Conservation (phyloP, 2,797 vertebrate genomes). For the Vultur gryphus region DNA sequence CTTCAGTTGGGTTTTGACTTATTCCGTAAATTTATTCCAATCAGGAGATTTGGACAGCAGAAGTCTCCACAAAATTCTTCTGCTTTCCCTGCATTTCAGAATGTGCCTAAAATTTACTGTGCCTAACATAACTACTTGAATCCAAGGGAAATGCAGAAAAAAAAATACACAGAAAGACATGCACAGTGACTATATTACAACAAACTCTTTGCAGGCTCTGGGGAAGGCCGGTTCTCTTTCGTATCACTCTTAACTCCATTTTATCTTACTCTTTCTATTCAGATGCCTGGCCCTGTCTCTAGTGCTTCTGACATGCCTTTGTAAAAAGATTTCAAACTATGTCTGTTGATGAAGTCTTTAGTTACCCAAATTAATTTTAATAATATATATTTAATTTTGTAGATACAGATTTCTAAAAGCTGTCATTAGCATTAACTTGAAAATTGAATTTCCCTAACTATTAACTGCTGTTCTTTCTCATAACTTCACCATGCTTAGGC, state of each 20-base stretch:
- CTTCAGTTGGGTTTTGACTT: not conserved
- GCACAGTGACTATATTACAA: not conserved
- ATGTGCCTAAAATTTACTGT: not conserved
- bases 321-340: not conserved
- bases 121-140: not conserved
- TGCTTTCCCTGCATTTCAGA: not conserved
- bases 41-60: not conserved
- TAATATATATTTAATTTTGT: not conserved
- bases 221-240: not conserved
- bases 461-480: not conserved
- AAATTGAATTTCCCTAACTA: not conserved
- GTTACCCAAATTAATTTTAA: not conserved
- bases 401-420: not conserved
- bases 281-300: not conserved
- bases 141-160: not conserved
- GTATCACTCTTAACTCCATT: not conserved
- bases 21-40: not conserved
- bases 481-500: not conserved
- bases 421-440: not conserved
- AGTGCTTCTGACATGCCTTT: not conserved
- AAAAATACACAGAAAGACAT: not conserved
- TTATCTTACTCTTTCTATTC: not conserved
- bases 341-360: not conserved
- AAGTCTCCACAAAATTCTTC: not conserved
- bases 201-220: not conserved